Evolutionary conservation across 1,140 invertebrate genomes (phyloP).

Genomic region (Drosophila littoralis): DNA sequence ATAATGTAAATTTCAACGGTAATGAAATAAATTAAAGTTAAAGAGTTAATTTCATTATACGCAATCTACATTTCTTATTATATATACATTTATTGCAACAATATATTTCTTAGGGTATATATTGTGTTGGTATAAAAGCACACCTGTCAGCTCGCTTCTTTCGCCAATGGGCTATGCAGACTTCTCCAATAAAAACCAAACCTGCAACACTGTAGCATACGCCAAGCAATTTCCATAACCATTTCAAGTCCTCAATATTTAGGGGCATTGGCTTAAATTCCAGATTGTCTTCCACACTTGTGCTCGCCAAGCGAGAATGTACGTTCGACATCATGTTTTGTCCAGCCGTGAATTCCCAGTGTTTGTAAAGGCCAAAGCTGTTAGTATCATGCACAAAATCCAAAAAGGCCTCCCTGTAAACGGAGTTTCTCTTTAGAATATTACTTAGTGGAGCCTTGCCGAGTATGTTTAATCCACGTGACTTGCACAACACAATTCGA

Average conservation of each 20-base stretch:
- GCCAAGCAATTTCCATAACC: slow-evolving; percentile 24
- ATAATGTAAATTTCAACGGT: no score
- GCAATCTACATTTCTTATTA: no score
- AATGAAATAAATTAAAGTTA: no score
- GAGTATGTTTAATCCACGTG: not conserved
- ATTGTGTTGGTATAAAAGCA: no score
- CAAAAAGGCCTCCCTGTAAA: slow-evolving; percentile 1
- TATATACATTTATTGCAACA: no score
- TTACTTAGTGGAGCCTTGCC: not conserved
- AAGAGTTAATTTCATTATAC: no score
- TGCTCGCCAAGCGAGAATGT: not conserved
- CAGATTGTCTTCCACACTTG: not conserved
- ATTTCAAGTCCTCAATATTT: slow-evolving; percentile 4
- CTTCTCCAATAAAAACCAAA: slow-evolving; percentile 24
- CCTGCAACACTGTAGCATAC: slow-evolving; percentile 12
- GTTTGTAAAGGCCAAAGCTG: not conserved
- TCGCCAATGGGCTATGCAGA: not conserved
- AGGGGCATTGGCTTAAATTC: not conserved
- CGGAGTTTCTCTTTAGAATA: slow-evolving; percentile 23
- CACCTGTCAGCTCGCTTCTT: not conserved
- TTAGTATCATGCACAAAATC: not conserved
- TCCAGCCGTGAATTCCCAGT: not conserved
- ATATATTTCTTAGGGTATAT: no score
- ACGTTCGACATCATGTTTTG: not conserved
- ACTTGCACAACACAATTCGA: not conserved